A percentile compares a stretch with the other conserved stretches of the same genome.
phyloP scores from a whole-genome alignment of 64 coral and sea anemone genomes.

The Dendrophyllia cribrosa region DNA sequence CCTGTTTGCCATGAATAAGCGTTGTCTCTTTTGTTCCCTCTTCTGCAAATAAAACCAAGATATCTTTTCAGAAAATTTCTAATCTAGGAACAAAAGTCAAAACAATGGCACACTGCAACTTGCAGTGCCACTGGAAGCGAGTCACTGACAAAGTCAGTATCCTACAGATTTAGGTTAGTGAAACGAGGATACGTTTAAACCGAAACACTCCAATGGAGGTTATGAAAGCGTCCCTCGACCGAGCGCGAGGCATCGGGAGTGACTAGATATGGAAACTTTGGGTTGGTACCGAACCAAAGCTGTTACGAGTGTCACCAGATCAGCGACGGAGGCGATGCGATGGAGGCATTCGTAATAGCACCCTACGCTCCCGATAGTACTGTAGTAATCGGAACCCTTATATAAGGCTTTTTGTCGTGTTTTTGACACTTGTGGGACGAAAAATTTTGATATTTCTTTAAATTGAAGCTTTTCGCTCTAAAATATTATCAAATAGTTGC shows the following conservation, averaged over 20 bases:
- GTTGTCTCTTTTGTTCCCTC: slow-evolving; percentile 21
- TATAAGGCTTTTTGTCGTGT: background rate
- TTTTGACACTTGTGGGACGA: background rate
- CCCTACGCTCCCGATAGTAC: background rate
- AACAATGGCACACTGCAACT: slow-evolving; percentile 24
- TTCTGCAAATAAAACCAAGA: slow-evolving; percentile 41
- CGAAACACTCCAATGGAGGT: slow-evolving; percentile 55
- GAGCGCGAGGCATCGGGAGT: slow-evolving; percentile 44
- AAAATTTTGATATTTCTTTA: background rate
- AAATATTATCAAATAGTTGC: background rate
- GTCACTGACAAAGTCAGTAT: slow-evolving; percentile 37
- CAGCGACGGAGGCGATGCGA: slow-evolving; percentile 38
- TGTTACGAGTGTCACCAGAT: slow-evolving; percentile 57
- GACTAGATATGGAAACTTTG: slow-evolving; percentile 39
- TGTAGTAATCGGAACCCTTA: background rate
- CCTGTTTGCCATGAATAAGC: slow-evolving; percentile 40
- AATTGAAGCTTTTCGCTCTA: background rate
- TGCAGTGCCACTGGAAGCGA: slow-evolving; percentile 36
- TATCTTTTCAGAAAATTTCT: background rate
- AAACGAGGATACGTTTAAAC: slow-evolving; percentile 48
- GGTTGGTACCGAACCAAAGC: slow-evolving; percentile 59
- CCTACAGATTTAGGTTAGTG: slow-evolving; percentile 22
- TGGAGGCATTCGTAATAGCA: background rate
- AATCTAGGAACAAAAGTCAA: background rate
- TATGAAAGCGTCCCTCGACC: slow-evolving; percentile 33